Evolutionary conservation across 2,113 vertebrate genomes (phyloP).

Genomic region (Danionella cerebrum): DNA sequence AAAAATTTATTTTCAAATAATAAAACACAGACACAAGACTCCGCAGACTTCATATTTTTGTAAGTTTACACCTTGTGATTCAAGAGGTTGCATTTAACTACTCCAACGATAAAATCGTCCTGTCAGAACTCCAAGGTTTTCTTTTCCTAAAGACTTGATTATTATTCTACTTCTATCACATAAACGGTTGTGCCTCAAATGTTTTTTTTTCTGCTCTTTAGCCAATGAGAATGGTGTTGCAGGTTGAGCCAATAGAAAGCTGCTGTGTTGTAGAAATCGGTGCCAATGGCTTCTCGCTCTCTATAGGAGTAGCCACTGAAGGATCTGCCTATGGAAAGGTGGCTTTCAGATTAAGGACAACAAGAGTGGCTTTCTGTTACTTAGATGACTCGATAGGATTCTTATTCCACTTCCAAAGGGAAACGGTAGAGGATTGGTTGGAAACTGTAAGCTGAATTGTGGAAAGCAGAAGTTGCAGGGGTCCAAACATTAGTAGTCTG

Average conservation of each 20-base stretch:
- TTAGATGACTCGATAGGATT: slow-evolving; percentile 4
- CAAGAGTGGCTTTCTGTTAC: neutral
- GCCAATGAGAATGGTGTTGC: slow-evolving; percentile 36
- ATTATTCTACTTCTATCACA: slow-evolving; percentile 1
- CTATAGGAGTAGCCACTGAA: slow-evolving; percentile 21
- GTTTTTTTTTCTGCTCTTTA: slow-evolving; percentile 21
- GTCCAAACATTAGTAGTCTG: slow-evolving; percentile 32
- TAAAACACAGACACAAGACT: too few relatives aligned
- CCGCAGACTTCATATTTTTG: too few relatives aligned
- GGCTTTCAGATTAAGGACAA: slow-evolving; percentile 12
- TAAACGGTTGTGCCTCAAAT: slow-evolving; percentile 30
- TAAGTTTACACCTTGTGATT: too few relatives aligned
- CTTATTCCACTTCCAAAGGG: slow-evolving; percentile 20
- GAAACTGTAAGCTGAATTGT: neutral
- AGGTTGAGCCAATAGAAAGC: slow-evolving; percentile 17
- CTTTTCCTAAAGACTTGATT: neutral
- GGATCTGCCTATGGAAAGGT: slow-evolving; percentile 6
- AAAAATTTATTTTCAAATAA: too few relatives aligned
- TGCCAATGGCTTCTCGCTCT: slow-evolving; percentile 18
- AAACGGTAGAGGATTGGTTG: slow-evolving; percentile 4
- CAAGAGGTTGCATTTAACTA: too few relatives aligned
- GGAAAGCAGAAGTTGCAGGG: neutral
- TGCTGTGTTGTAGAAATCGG: slow-evolving; percentile 20
- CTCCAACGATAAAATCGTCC: too few relatives aligned
- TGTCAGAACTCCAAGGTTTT: too few relatives aligned